Conservation (phyloP, 2,113 vertebrate species). For the Glareola pratincola region DNA sequence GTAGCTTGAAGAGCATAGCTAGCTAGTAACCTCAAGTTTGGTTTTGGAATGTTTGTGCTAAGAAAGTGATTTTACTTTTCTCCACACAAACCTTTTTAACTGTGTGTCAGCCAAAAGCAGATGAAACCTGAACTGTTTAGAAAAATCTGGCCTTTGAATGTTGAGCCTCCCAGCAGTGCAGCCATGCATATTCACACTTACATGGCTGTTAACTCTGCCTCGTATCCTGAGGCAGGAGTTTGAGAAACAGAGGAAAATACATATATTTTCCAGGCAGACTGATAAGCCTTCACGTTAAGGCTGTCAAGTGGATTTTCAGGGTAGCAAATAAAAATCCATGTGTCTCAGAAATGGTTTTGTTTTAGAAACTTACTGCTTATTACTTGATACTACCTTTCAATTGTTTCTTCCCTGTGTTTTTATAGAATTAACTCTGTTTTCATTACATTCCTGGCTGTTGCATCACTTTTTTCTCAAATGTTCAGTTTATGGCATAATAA, state of each 20-base stretch:
- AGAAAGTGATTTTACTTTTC: not conserved
- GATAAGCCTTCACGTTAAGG: conserved; percentile 41
- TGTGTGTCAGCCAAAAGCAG: not conserved
- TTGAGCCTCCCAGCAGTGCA: conserved; percentile 4
- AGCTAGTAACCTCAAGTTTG: not conserved
- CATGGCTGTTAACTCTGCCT: conserved; percentile 43
- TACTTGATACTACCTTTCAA: conserved; percentile 6
- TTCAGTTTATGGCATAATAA: conserved; percentile 33
- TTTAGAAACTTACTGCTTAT: conserved; percentile 3
- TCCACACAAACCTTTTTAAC: not conserved
- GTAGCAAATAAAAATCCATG: conserved; percentile 9
- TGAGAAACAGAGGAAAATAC: conserved; percentile 19
- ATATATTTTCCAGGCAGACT: conserved; percentile 28
- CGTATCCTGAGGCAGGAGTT: conserved; percentile 24
- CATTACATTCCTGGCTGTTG: conserved; percentile 6
- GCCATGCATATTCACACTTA: conserved; percentile 13
- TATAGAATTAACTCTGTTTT: conserved; percentile 17
- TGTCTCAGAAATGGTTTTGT: not conserved
- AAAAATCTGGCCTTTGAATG: conserved; percentile 24
- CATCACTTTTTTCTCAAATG: conserved; percentile 22
- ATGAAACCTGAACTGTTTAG: not conserved
- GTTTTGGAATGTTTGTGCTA: not conserved
- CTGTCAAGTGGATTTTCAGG: conserved; percentile 58
- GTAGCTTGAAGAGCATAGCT: not conserved
- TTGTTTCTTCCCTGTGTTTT: not conserved